Percentiles rank a stretch among this genome's conserved stretches.
phyloP scores from a whole-genome alignment of 1,140 invertebrate species.

The Capitella teleta region DNA sequence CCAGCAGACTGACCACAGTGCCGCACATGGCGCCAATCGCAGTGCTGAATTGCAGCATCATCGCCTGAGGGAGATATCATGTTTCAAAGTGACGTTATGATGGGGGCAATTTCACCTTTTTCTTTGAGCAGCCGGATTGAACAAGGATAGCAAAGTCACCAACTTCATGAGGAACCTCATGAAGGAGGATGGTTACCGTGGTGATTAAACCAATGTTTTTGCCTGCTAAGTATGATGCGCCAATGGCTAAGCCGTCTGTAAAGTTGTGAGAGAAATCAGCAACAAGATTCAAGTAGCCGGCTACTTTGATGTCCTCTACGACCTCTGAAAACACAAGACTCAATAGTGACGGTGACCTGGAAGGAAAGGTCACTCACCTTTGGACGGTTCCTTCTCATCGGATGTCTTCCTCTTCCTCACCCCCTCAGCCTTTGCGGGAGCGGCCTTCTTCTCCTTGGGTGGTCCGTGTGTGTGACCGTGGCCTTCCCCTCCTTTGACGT shows the following conservation, averaged over 20 bases:
- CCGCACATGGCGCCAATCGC: slow-evolving; percentile 88
- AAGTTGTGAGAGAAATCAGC: slow-evolving; percentile 95
- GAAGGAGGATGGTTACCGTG: slow-evolving; percentile 83
- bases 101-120: slow-evolving; percentile 52
- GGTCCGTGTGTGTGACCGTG: slow-evolving; percentile 42
- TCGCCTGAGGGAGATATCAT: slow-evolving; percentile 57
- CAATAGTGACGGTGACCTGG: not conserved
- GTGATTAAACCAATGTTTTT: slow-evolving; percentile 58
- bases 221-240: slow-evolving; percentile 88
- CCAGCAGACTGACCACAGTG: slow-evolving; percentile 71
- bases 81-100: no score
- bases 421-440: slow-evolving; percentile 23
- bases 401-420: slow-evolving; percentile 40
- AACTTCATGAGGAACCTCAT: slow-evolving; percentile 97
- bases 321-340: not conserved
- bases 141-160: slow-evolving; percentile 95
- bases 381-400: slow-evolving; percentile 6
- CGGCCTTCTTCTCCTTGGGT: slow-evolving; percentile 8
- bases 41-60: slow-evolving; percentile 79
- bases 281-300: slow-evolving; percentile 84
- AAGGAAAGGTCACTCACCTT: not conserved
- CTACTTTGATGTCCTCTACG: slow-evolving; percentile 65
- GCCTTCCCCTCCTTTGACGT: slow-evolving; percentile 65
- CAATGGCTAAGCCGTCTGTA: slow-evolving; percentile 91
- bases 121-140: slow-evolving; percentile 79